These are phyloP conservation scores for Pempheris klunzingeri DNA, from an alignment of 2,797 vertebrate species.

Conservation along the genomic window DNA sequence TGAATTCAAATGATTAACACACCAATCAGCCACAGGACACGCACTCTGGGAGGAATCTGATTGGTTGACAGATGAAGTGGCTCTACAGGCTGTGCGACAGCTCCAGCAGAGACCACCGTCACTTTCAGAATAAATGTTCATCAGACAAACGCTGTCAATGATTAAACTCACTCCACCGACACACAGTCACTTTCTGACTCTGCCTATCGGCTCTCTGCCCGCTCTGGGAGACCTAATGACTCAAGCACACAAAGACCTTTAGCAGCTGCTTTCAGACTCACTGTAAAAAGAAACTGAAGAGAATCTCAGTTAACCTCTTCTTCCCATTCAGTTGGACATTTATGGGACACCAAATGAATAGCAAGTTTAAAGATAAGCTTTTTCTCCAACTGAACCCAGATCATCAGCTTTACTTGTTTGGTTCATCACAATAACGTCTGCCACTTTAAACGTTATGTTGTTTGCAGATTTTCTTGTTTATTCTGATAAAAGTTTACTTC, in stretches of 20 bases:
- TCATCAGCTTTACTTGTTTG: not conserved
- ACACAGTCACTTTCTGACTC: slow-evolving; percentile 40
- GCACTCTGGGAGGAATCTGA: slow-evolving; percentile 21
- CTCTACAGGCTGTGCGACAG: not conserved
- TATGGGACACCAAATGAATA: slow-evolving; percentile 10
- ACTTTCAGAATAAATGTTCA: slow-evolving; percentile 55
- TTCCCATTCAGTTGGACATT: slow-evolving; percentile 16
- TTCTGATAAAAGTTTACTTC: not conserved
- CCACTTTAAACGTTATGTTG: not conserved
- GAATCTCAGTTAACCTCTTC: slow-evolving; percentile 7
- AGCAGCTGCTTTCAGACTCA: slow-evolving; percentile 36
- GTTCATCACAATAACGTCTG: not conserved
- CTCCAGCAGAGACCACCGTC: slow-evolving; percentile 18
- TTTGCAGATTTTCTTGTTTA: not conserved
- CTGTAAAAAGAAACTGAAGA: slow-evolving; percentile 42
- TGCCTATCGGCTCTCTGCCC: slow-evolving; percentile 1
- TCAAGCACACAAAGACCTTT: slow-evolving; percentile 38
- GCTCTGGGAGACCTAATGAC: slow-evolving; percentile 48
- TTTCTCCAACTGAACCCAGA: not conserved
- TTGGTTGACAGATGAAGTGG: slow-evolving; percentile 23
- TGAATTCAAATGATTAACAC: slow-evolving; percentile 34
- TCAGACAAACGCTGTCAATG: slow-evolving; percentile 32
- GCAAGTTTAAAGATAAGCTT: not conserved
- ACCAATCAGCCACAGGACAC: slow-evolving; percentile 33
- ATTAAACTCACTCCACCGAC: slow-evolving; percentile 31